These are phyloP conservation scores for Tragelaphus scriptus DNA, from an alignment of 2,113 vertebrate genomes.

Conservation along the genomic window DNA sequence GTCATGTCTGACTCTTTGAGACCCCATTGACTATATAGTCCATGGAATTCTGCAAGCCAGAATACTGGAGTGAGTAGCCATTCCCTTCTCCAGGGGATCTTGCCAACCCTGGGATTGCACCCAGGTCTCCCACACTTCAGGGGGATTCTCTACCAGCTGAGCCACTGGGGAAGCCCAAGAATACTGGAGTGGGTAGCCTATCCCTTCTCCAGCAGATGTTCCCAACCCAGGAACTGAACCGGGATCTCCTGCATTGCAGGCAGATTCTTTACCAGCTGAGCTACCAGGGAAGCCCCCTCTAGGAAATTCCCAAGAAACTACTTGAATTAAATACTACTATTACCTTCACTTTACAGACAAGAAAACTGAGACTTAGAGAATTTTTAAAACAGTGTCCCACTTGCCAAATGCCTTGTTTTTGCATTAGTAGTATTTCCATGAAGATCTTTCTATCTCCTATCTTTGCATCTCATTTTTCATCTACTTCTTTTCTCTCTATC, in stretches of 20 bases:
- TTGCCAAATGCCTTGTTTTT: not conserved
- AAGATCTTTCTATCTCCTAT: not conserved
- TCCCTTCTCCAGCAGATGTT: not conserved
- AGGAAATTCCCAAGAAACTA: not conserved
- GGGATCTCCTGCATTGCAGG: not conserved
- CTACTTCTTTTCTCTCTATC: not conserved
- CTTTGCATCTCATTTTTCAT: not conserved
- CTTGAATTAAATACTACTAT: not conserved
- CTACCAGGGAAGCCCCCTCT: not conserved
- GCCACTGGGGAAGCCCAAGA: not conserved
- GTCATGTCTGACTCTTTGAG: not conserved
- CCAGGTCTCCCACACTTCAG: not conserved
- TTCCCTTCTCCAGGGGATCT: not conserved
- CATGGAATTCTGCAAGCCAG: not conserved
- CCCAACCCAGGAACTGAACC: not conserved
- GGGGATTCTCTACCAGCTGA: not conserved
- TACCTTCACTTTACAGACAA: not conserved
- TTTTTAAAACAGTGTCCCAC: not conserved
- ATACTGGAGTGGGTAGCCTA: not conserved
- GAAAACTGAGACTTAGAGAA: not conserved
- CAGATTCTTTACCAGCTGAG: not conserved
- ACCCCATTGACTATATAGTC: not conserved
- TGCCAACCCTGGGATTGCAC: not conserved
- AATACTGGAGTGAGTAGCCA: not conserved
- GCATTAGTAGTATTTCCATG: not conserved